Percentiles rank a stretch among this genome's conserved stretches.
phyloP scores from a whole-genome alignment of 1,140 invertebrate species.

The Drosophila rhopaloa region DNA sequence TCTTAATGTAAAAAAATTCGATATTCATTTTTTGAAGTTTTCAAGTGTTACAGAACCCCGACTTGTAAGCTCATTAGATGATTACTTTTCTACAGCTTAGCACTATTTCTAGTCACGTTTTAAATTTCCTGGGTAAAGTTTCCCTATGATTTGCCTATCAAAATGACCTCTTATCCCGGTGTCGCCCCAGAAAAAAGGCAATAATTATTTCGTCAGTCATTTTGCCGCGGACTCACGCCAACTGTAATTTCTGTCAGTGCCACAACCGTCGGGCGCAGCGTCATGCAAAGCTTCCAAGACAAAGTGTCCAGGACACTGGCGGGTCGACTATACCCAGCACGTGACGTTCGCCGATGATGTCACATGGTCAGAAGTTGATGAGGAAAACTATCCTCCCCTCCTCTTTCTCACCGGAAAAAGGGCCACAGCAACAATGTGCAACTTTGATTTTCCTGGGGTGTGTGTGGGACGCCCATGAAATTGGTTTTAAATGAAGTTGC shows the following conservation, averaged over 20 bases:
- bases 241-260: slow-evolving; percentile 69
- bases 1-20: no score
- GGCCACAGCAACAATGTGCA: slow-evolving; percentile 57
- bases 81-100: no score
- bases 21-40: no score
- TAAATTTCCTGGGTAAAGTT: no score
- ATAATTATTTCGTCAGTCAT: slow-evolving; percentile 66
- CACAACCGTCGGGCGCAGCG: slow-evolving; percentile 32
- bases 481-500: slow-evolving; percentile 67
- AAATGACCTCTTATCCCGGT: slow-evolving; percentile 26
- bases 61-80: no score
- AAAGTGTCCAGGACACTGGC: background rate
- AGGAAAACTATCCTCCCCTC: background rate
- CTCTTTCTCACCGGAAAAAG: background rate
- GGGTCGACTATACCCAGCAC: slow-evolving; percentile 54
- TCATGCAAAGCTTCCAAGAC: slow-evolving; percentile 22
- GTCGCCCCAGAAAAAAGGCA: slow-evolving; percentile 46
- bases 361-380: slow-evolving; percentile 46
- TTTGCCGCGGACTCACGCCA: slow-evolving; percentile 33
- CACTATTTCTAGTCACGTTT: no score
- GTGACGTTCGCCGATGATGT: slow-evolving; percentile 70
- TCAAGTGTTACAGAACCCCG: no score
- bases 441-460: slow-evolving; percentile 47
- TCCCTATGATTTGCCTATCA: slow-evolving; percentile 33
- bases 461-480: slow-evolving; percentile 32